Percentiles rank a stretch among this genome's conserved stretches.
Conservation (phyloP, 2,113 vertebrate genomes). For the Eudyptes chrysolophus region DNA sequence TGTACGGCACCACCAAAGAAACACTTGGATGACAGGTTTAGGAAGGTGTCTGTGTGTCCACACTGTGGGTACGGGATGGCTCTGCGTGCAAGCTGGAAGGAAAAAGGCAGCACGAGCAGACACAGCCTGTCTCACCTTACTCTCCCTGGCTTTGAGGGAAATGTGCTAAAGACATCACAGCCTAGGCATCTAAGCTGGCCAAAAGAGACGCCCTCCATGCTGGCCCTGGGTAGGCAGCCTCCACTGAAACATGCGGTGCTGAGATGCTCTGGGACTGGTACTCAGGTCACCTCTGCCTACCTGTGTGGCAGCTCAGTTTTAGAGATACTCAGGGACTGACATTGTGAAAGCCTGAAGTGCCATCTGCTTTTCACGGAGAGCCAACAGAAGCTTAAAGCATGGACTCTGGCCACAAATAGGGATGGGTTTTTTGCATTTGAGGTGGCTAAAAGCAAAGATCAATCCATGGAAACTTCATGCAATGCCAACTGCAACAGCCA, state of each 20-base stretch:
- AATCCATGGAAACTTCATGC: background rate
- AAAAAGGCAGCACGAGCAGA: background rate
- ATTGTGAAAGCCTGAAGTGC: background rate
- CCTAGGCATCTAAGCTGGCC: rapidly evolving
- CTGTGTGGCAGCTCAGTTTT: background rate
- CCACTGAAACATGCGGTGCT: background rate
- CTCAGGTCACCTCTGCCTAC: background rate
- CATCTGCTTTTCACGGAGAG: background rate
- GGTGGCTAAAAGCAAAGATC: background rate
- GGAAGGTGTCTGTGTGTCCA: background rate
- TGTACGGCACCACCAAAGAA: background rate
- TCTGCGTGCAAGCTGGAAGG: background rate
- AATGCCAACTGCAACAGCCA: background rate
- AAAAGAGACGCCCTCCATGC: background rate
- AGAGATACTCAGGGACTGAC: background rate
- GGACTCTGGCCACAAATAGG: background rate
- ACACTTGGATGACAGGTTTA: background rate
- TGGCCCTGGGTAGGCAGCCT: background rate
- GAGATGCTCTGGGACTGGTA: background rate
- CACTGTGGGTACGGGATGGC: rapidly evolving
- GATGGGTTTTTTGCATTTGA: background rate
- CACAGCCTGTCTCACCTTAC: background rate
- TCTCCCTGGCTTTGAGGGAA: background rate
- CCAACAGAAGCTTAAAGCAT: background rate
- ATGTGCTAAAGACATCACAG: background rate